Base-by-base conservation (phyloP, 37 sponge, comb jelly and placozoan genomes). In the Ephydatia muelleri region DNA sequence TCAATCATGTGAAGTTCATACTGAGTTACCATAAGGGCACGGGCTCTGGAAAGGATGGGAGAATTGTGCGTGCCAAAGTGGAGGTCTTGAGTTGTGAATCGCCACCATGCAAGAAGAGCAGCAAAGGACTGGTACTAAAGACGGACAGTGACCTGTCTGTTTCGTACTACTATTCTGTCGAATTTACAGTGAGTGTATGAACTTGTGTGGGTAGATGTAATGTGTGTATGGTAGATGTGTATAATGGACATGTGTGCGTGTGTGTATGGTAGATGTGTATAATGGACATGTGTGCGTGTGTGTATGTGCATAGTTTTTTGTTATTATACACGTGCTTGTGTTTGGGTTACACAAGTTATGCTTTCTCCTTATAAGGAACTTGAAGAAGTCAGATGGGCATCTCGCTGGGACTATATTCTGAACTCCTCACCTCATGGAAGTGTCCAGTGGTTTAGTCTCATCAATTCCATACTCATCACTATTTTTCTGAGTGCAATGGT, bases 331-430 rank as follows among this genome's bases (percentile, higher is more conserved):
- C 68, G 47, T 80, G 73, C 49, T 72, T 70, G 28, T 69, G 72
- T 32, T 36, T 76, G 23, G 2, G 5, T 73, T 33, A 4, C 76
- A 74, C 38, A 70, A 12, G 49, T 67, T 1, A 39, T 31, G 11
- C 65, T 1, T 23, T 79, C 8, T 36, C 1, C 25, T 64, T 43
- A 4, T 6, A 48, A 93, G 91, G 73, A 88, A 70, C 73, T 84
- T 43, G 64, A 76, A n/a, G 72, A 78, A 35, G 85, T 94, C 14
- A 75, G 79, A 0, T 99, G 99, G 99, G 94, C 96, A 11, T 91
- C 96, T 49, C 82, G 99, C 25, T 99, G 99, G 99, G 99, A 99
- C 82, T 97, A 99, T 78, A 93, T 99, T 35, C 91, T 99, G 36
- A 85, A 79, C 74, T 95, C 91, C n/a, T 57, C 48, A 35, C 81